Evolutionary conservation across 2,797 vertebrate species (phyloP).

Genomic region (Diplodus sargus): DNA sequence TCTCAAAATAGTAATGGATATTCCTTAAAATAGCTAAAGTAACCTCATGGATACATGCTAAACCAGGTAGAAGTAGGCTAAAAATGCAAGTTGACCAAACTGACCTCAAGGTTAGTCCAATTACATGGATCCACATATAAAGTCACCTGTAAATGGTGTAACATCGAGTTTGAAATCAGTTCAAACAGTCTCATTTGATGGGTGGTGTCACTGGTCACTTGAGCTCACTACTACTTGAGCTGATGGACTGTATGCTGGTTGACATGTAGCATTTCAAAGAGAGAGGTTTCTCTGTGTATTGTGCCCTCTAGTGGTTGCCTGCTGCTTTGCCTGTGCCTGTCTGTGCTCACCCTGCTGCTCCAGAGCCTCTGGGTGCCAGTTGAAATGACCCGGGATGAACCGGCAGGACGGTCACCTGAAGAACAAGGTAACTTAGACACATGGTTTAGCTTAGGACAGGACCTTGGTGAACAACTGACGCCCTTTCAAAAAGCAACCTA

Average conservation of each 20-base stretch:
- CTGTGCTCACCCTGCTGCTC: slow-evolving; percentile 76
- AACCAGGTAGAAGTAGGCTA: too few relatives aligned
- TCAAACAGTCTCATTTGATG: not conserved
- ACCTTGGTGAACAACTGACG: not conserved
- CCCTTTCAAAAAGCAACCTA: not conserved
- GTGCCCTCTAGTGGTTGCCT: slow-evolving; percentile 80
- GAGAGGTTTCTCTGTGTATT: slow-evolving; percentile 41
- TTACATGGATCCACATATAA: not conserved
- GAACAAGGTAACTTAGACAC: slow-evolving; percentile 65
- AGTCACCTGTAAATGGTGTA: not conserved
- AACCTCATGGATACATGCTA: too few relatives aligned
- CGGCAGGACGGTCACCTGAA: slow-evolving; percentile 69
- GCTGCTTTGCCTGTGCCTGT: slow-evolving; percentile 78
- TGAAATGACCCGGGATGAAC: slow-evolving; percentile 62
- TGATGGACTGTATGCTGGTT: not conserved
- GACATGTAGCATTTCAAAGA: not conserved
- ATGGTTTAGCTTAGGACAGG: not conserved
- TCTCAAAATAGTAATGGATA: too few relatives aligned
- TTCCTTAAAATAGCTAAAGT: too few relatives aligned
- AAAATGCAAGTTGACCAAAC: not conserved
- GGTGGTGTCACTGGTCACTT: too few relatives aligned
- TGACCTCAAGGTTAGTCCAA: not conserved
- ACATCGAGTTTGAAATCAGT: not conserved
- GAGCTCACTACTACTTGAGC: too few relatives aligned
- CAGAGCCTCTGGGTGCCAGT: slow-evolving; percentile 79